Percentiles rank a stretch among this genome's conserved stretches.
Evolutionary conservation across 2,113 vertebrate species (phyloP).

Genomic region (Megaceryle torquata): DNA sequence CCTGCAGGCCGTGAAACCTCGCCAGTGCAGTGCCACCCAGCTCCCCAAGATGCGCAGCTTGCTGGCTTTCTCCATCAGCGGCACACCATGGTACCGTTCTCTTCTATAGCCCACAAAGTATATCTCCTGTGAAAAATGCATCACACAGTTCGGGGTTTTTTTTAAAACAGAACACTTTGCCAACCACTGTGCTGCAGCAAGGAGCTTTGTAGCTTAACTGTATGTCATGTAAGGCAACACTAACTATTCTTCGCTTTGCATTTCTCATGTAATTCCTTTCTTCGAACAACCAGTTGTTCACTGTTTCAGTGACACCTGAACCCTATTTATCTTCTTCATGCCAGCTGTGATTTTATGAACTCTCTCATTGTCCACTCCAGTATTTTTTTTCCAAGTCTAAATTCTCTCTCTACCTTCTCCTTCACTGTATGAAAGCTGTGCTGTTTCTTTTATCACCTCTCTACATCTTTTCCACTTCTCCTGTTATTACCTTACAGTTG

Average conservation of each 20-base stretch:
- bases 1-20: background rate
- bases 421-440: background rate
- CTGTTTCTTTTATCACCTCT: background rate
- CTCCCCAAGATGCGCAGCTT: background rate
- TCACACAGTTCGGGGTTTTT: background rate
- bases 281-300: background rate
- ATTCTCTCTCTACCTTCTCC: background rate
- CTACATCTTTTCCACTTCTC: background rate
- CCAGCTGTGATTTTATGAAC: background rate
- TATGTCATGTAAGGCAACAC: background rate
- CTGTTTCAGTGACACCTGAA: background rate
- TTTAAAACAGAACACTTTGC: background rate
- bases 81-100: background rate
- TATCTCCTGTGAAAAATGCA: background rate
- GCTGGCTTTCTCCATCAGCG: background rate
- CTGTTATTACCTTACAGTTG: background rate
- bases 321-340: background rate
- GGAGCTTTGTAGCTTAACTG: background rate
- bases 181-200: background rate
- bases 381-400: background rate
- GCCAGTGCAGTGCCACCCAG: background rate
- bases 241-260: background rate
- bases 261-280: background rate
- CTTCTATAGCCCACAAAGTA: background rate
- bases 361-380: background rate